Conservation (phyloP, 2,113 vertebrate genomes). For the Sminthopsis crassicaudata region DNA sequence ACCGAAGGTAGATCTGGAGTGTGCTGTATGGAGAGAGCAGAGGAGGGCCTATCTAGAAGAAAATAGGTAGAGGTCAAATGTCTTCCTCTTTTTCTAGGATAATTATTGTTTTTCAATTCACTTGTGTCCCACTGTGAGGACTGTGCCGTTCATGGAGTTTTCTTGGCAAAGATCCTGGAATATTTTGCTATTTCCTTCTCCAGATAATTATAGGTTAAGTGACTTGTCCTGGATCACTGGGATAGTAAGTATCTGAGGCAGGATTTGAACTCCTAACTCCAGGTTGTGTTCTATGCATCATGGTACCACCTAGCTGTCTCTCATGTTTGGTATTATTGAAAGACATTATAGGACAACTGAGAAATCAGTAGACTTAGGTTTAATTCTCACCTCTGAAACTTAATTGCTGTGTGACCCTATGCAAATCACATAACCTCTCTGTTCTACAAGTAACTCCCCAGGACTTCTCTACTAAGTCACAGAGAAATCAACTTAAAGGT, state of each 20-base stretch:
- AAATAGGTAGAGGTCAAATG: not conserved
- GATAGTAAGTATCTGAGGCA: too few species aligned
- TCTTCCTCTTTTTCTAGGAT: not conserved
- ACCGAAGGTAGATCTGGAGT: not conserved
- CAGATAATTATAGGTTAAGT: too few species aligned
- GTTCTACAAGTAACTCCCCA: not conserved
- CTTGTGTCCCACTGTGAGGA: too few species aligned
- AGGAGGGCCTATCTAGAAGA: not conserved
- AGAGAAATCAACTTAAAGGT: not conserved
- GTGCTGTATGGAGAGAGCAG: not conserved
- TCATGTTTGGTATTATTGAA: not conserved
- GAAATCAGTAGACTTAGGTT: not conserved
- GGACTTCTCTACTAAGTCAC: not conserved
- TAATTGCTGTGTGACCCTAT: not conserved
- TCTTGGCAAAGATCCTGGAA: too few species aligned
- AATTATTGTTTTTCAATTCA: not conserved
- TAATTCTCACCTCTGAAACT: not conserved
- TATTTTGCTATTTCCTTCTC: too few species aligned
- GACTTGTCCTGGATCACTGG: too few species aligned
- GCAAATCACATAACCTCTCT: not conserved
- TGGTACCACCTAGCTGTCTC: too few species aligned
- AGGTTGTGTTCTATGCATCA: too few species aligned
- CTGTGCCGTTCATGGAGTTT: too few species aligned
- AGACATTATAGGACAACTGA: not conserved
- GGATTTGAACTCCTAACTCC: too few species aligned